Evolutionary conservation across 1,140 invertebrate species (phyloP).

Genomic region (Lordiphosa clarofinis): DNA sequence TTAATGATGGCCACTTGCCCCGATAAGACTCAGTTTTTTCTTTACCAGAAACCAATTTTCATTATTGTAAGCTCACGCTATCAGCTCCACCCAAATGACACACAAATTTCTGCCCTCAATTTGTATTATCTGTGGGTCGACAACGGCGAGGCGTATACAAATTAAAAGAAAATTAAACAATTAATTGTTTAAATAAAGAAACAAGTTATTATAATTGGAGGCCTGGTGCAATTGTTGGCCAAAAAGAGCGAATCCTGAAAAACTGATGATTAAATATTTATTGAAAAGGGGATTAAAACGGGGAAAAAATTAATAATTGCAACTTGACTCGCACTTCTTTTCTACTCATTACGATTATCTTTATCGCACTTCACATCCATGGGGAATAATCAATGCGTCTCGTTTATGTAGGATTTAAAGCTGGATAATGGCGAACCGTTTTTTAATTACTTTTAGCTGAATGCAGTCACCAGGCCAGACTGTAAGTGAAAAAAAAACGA

Average conservation of each 20-base stretch:
- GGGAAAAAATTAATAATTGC: no score
- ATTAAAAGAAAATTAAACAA: conserved; percentile 69
- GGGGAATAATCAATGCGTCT: no score
- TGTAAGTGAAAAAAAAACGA: neutral
- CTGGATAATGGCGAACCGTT: conserved; percentile 36
- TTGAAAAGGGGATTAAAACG: conserved; percentile 19
- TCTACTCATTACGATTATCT: no score
- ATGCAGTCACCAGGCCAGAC: neutral
- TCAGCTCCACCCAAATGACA: conserved; percentile 41
- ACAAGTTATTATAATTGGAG: conserved; percentile 29
- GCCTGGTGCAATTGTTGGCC: conserved; percentile 23
- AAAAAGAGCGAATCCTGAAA: conserved; percentile 7
- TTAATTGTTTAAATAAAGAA: conserved; percentile 38
- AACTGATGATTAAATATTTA: conserved; percentile 36
- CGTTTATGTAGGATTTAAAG: no score
- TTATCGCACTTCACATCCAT: no score
- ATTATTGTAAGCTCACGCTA: conserved; percentile 20
- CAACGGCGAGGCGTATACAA: conserved; percentile 21
- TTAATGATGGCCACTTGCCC: conserved; percentile 57
- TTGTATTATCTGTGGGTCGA: conserved; percentile 41
- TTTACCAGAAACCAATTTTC: conserved; percentile 18
- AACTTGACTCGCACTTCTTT: no score
- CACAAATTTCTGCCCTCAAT: conserved; percentile 14
- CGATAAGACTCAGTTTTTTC: conserved; percentile 44
- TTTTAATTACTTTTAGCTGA: conserved; percentile 35